Evolutionary conservation across 2,888 invertebrate species (phyloP).

Genomic region (Aleiodes leptofemur): DNA sequence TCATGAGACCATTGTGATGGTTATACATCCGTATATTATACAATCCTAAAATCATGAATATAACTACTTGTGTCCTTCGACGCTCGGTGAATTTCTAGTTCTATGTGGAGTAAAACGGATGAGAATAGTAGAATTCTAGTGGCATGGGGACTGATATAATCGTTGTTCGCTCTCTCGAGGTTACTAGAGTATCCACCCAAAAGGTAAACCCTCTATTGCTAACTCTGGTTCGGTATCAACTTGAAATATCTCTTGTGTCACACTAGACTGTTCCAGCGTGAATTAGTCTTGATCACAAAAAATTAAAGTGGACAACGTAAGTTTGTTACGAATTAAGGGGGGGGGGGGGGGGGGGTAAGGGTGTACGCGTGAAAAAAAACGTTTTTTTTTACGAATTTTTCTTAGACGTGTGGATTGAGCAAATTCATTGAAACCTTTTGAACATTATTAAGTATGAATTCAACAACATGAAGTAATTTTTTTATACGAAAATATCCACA

Average conservation of each 20-base stretch:
- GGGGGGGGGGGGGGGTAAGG: no score
- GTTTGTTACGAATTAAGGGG: not conserved
- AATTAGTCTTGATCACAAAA: slow-evolving; percentile 7
- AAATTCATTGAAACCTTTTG: no score
- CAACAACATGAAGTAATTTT: no score
- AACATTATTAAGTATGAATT: no score
- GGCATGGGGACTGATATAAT: slow-evolving; percentile 23
- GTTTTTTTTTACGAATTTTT: no score
- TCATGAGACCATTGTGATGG: slow-evolving; percentile 19
- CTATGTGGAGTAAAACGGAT: not conserved
- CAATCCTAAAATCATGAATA: slow-evolving; percentile 28
- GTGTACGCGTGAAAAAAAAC: no score
- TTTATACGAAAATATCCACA: no score
- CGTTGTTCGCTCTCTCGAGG: slow-evolving; percentile 37
- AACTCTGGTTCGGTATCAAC: slow-evolving; percentile 42
- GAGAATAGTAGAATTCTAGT: slow-evolving; percentile 14
- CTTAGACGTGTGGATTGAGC: no score
- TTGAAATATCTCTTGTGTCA: slow-evolving; percentile 30
- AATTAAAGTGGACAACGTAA: not conserved
- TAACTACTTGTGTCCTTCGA: slow-evolving; percentile 53
- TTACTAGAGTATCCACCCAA: slow-evolving; percentile 29
- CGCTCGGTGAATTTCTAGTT: slow-evolving; percentile 49
- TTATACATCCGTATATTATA: slow-evolving; percentile 28
- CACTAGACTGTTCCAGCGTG: slow-evolving; percentile 1
- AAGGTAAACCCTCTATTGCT: slow-evolving; percentile 21